These are phyloP conservation scores for Drosophila hydei DNA, from an alignment of 1,140 invertebrate species.

Conservation along the genomic window DNA sequence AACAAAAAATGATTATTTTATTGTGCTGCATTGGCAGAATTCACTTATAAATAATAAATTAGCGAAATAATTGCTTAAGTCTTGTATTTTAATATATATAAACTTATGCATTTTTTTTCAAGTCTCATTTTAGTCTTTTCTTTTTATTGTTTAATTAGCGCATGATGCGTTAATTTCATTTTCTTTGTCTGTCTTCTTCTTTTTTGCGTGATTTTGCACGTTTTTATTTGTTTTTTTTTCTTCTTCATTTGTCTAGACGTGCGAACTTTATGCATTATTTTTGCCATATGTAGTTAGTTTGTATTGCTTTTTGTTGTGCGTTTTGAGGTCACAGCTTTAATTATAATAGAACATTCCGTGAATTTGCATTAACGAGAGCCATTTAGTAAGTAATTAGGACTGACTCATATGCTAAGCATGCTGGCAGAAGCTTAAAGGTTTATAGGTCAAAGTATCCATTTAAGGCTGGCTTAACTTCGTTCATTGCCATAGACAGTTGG, in stretches of 20 bases:
- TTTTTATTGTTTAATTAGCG: conserved; percentile 41
- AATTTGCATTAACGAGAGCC: background rate
- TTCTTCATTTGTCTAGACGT: conserved; percentile 39
- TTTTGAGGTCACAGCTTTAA: conserved; percentile 45
- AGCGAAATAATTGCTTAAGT: conserved; percentile 7
- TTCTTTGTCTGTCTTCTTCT: conserved; percentile 14
- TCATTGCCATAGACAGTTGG: no score
- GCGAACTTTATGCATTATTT: conserved; percentile 9
- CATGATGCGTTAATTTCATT: conserved; percentile 46
- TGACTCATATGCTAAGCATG: background rate
- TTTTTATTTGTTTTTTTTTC: conserved; percentile 26
- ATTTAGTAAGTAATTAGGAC: conserved; percentile 8
- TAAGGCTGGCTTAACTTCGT: no score
- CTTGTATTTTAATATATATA: background rate
- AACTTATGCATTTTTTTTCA: background rate
- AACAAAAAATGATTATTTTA: background rate
- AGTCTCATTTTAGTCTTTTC: conserved; percentile 4
- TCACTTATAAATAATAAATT: conserved; percentile 39
- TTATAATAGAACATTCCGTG: conserved; percentile 19
- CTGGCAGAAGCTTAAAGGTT: background rate
- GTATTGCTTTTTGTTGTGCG: conserved; percentile 12
- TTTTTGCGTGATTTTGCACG: conserved; percentile 42
- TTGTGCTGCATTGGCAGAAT: conserved; percentile 18
- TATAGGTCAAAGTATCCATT: conserved; percentile 1
- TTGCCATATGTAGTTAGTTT: conserved; percentile 3